These are phyloP conservation scores for Lasioglossum villosulum DNA, from an alignment of 2,888 invertebrate species.

Conservation along the genomic window DNA sequence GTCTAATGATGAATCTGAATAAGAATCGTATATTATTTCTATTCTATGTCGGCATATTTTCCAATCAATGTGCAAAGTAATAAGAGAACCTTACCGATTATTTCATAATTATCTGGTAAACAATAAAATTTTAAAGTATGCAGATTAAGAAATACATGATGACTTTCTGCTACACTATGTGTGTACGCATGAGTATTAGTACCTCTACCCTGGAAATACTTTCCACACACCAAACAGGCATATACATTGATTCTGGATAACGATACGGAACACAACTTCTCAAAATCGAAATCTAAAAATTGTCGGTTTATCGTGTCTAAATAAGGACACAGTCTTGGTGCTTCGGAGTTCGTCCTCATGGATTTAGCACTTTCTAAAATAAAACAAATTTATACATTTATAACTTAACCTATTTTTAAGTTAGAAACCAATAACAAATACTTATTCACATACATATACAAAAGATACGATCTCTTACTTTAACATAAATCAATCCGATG, in stretches of 20 bases:
- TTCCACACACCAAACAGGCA: conserved; percentile 99
- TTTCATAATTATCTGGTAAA: conserved; percentile 99
- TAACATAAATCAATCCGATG: no score
- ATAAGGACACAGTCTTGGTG: conserved; percentile 94
- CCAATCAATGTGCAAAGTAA: neutral
- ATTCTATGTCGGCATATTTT: conserved; percentile 1
- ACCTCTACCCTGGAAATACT: conserved; percentile 98
- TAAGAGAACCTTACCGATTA: conserved; percentile 90
- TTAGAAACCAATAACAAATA: conserved; percentile 19
- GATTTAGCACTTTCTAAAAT: conserved; percentile 59
- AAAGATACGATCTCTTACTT: neutral
- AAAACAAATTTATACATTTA: neutral
- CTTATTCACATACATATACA: neutral
- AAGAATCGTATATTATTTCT: conserved; percentile 26
- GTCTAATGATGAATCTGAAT: conserved; percentile 95
- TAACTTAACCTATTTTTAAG: conserved; percentile 23
- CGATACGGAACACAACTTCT: conserved; percentile 99
- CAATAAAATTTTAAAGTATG: conserved; percentile 99
- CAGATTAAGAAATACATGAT: conserved; percentile 98
- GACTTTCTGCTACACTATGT: conserved; percentile 98
- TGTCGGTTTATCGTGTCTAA: conserved; percentile 99
- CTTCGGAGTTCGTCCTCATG: conserved; percentile 55
- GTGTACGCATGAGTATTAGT: conserved; percentile 99
- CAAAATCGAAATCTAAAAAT: conserved; percentile 99
- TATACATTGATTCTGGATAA: conserved; percentile 99